Evolutionary conservation across 2,888 invertebrate species (phyloP), one percentile per base, ranked within the genome.

Genomic region (Leptothorax acervorum): DNA sequence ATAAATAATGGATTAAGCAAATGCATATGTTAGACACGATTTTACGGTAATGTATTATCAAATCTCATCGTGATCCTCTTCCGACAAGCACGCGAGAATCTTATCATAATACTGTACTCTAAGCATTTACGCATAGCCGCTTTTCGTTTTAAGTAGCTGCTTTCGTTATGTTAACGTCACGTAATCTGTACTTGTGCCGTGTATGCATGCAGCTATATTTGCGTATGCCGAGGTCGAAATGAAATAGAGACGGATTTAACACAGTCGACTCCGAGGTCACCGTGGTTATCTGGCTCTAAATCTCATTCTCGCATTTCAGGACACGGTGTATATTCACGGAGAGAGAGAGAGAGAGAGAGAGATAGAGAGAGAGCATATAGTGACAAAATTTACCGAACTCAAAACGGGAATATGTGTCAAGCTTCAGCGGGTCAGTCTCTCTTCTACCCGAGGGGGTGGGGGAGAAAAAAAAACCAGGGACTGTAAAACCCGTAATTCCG

Each of bases 61-160:
- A 70, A 65, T 76, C 73, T 73, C 79, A 60, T 73, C 66, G 18
- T 68, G 35, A 73, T 71, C 79, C 55, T 66, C 57, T 84, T 42
- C 12, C 15, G 48, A 23, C 31, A 51, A 84, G 57, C 60, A 35
- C 3, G 28, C 6, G 71, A 84, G 53, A 83, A 85, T 84, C 78
- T 78, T 83, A 68, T 60, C 66, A 48, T 85, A 83, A 85, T 73
- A 83, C 79, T 53, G 57, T 35, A 53, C 39, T 66, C 57, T 57
- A 66, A 65, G 68, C 81, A 74, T 51, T 81, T 83, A 68, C 71
- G 63, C 48, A 57, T 51, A 62, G 35, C 63, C 71, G 66, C 79
- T 70, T 35, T 70, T 71, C 70, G 79, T 70, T 63, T 45, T 60
- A 78, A 85, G 70, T 57, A 74, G 68, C 39, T 79, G 63, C 42